Conservation (phyloP, 1,140 invertebrate genomes). For the Kradibia gibbosae region DNA sequence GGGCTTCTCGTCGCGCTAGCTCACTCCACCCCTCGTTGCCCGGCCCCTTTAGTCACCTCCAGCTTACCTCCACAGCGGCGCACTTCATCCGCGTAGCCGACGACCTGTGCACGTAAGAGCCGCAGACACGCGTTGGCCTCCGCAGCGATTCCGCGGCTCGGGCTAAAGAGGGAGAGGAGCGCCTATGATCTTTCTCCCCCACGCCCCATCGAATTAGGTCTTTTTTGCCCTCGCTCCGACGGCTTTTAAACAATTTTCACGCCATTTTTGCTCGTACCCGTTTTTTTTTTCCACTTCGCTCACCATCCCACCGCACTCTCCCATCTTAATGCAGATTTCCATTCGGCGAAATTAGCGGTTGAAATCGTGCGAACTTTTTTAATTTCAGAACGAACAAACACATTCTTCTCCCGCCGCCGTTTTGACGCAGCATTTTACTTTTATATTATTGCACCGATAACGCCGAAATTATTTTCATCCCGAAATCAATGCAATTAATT, state of each 20-base stretch:
- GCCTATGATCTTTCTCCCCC: not conserved
- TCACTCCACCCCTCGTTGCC: slow-evolving; percentile 59
- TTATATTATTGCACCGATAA: not conserved
- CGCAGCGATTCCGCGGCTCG: not conserved
- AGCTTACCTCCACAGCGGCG: slow-evolving; percentile 54
- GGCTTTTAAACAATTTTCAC: slow-evolving; percentile 22
- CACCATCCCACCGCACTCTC: not conserved
- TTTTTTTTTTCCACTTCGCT: not conserved
- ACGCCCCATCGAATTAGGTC: not conserved
- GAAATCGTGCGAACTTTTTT: slow-evolving; percentile 24
- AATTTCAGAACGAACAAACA: not conserved
- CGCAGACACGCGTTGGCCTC: not conserved
- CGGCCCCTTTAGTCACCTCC: slow-evolving; percentile 54
- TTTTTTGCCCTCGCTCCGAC: not conserved
- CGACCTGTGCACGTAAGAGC: not conserved
- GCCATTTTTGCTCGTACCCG: not conserved
- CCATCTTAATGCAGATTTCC: not conserved
- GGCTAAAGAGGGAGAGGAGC: not conserved
- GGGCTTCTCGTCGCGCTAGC: slow-evolving; percentile 56
- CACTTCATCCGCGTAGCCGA: slow-evolving; percentile 23
- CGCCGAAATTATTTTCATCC: not conserved
- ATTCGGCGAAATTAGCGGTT: not conserved
- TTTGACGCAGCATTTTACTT: not conserved
- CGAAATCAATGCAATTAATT: not conserved
- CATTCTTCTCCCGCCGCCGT: not conserved